phyloP scores from a whole-genome alignment of 1,140 invertebrate species.

The Drosophila grimshawi region DNA sequence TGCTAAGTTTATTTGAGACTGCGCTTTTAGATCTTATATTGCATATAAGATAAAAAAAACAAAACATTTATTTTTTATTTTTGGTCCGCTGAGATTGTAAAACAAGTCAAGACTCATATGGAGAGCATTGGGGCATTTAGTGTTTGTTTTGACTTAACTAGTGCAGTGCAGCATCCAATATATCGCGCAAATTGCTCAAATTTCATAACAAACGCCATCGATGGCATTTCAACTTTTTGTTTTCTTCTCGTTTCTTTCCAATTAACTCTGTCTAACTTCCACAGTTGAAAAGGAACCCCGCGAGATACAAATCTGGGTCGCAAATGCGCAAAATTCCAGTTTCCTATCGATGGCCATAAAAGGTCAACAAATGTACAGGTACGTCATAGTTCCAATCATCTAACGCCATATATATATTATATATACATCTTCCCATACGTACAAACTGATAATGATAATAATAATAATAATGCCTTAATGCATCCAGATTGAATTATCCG shows the following conservation, averaged over 20 bases:
- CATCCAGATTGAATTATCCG: slow-evolving; percentile 90
- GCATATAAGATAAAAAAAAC: too few species aligned
- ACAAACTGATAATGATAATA: too few species aligned
- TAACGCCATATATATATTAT: slow-evolving; percentile 1
- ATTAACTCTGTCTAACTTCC: slow-evolving; percentile 48
- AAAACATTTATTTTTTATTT: too few species aligned
- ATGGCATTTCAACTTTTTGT: slow-evolving; percentile 21
- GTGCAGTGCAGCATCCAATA: slow-evolving; percentile 13
- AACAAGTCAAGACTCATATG: too few species aligned
- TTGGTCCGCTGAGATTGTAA: too few species aligned
- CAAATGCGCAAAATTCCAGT: slow-evolving; percentile 90
- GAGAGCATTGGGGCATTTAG: too few species aligned
- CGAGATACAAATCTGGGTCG: slow-evolving; percentile 90
- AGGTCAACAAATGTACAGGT: slow-evolving; percentile 90
- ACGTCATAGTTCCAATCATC: slow-evolving; percentile 20
- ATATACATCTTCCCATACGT: too few species aligned
- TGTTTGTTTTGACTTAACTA: not conserved
- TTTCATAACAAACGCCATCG: slow-evolving; percentile 41
- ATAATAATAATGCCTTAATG: too few species aligned
- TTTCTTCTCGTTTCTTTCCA: slow-evolving; percentile 24
- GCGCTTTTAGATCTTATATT: too few species aligned
- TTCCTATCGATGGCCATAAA: slow-evolving; percentile 92
- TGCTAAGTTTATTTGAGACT: too few species aligned
- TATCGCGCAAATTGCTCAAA: slow-evolving; percentile 26
- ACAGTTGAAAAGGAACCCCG: slow-evolving; percentile 89